These are phyloP conservation scores for Hydra vulgaris DNA, from an alignment of 30 jellyfish, hydroid and myxozoan species.

Conservation along the genomic window DNA sequence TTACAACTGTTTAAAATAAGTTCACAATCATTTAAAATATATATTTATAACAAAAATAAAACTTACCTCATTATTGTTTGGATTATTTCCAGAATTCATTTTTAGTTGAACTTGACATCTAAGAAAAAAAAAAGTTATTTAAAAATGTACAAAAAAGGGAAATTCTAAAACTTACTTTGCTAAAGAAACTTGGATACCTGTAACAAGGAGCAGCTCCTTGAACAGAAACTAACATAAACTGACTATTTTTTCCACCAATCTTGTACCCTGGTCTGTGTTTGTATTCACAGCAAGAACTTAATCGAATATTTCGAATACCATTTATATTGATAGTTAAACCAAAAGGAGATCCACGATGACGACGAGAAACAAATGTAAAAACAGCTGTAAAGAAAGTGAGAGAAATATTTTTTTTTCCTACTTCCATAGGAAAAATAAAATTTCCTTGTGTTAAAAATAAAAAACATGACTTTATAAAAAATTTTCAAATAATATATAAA, in stretches of 20 bases:
- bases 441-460: no score
- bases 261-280: slow-evolving; percentile 83
- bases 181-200: slow-evolving; percentile 34
- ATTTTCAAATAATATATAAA: no score
- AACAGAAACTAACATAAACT: slow-evolving; percentile 53
- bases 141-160: no score
- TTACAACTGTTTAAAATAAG: background rate
- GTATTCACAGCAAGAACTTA: slow-evolving; percentile 93
- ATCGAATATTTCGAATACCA: slow-evolving; percentile 63
- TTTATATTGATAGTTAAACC: slow-evolving; percentile 79
- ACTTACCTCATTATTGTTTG: background rate
- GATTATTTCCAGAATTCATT: background rate
- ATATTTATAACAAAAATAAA: background rate
- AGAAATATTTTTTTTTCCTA: background rate
- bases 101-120: slow-evolving; percentile 9
- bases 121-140: background rate
- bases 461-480: no score
- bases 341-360: slow-evolving; percentile 96
- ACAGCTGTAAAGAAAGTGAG: slow-evolving; percentile 22
- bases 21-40: background rate
- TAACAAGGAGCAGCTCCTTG: slow-evolving; percentile 98
- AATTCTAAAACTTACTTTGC: no score
- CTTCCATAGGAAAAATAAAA: no score
- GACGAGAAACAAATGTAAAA: slow-evolving; percentile 80
- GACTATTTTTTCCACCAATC: slow-evolving; percentile 90